These are phyloP conservation scores for Tokudaia muenninki DNA, from an alignment of 2,797 vertebrate genomes.

Conservation along the genomic window DNA sequence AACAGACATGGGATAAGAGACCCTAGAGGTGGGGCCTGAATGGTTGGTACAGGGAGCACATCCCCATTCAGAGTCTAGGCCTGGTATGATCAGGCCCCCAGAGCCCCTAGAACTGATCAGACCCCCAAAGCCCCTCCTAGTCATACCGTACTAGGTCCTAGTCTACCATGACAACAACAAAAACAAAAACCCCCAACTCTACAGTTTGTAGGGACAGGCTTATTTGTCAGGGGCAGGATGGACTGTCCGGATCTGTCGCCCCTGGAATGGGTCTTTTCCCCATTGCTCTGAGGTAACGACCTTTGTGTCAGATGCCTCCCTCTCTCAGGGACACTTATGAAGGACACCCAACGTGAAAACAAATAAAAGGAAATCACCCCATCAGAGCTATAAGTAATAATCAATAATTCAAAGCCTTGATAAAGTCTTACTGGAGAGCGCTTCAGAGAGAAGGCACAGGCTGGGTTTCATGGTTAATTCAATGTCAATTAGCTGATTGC, in stretches of 20 bases:
- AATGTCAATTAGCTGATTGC: constrained; percentile 99
- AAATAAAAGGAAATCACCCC: constrained; percentile 88
- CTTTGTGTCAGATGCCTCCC: constrained; percentile 28
- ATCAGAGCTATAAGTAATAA: constrained; percentile 89
- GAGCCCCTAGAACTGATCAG: neutral
- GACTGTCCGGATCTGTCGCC: neutral
- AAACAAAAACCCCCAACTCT: neutral
- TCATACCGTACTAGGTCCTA: constrained; percentile 3
- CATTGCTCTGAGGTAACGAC: neutral
- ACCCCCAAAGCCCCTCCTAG: neutral
- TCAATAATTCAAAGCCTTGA: constrained; percentile 92
- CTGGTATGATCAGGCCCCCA: neutral
- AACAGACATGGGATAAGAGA: neutral
- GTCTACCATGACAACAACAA: neutral
- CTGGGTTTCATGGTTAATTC: constrained; percentile 99
- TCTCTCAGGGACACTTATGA: constrained; percentile 85
- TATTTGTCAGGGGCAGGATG: constrained; percentile 13
- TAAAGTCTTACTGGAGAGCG: constrained; percentile 89
- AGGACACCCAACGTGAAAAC: constrained; percentile 87
- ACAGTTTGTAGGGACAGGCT: neutral
- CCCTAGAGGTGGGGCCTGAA: neutral
- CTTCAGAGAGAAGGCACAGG: constrained; percentile 93
- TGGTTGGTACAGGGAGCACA: neutral
- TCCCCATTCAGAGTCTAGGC: neutral
- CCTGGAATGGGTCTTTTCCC: neutral